These are phyloP conservation scores for Rhodeus uyekii DNA, from an alignment of 2,797 vertebrate species.

Conservation along the genomic window DNA sequence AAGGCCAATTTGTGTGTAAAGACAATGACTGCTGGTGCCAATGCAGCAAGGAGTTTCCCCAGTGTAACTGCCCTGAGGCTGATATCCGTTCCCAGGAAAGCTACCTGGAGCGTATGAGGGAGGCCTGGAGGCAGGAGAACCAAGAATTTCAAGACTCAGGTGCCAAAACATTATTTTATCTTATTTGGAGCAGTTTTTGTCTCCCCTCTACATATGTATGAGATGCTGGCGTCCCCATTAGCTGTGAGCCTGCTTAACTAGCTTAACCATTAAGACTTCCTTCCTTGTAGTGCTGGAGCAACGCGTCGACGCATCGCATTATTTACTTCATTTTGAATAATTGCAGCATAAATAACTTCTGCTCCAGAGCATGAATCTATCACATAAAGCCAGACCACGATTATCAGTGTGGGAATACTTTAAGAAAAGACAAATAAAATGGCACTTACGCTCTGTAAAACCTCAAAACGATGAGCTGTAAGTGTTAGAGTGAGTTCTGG, in stretches of 20 bases:
- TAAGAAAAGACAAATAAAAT: too few species aligned
- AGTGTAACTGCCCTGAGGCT: constrained; percentile 92
- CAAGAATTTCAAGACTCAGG: constrained; percentile 93
- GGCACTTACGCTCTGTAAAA: too few species aligned
- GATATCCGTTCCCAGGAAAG: constrained; percentile 90
- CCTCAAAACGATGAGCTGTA: too few species aligned
- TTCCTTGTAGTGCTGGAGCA: too few species aligned
- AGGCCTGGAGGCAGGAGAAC: constrained; percentile 84
- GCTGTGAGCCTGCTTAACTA: not conserved
- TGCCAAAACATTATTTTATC: constrained; percentile 60
- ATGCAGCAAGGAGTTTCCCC: constrained; percentile 83
- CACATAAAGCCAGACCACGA: too few species aligned
- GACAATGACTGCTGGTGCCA: constrained; percentile 94
- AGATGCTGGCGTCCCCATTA: not conserved
- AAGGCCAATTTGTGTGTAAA: constrained; percentile 91
- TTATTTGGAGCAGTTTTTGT: not conserved
- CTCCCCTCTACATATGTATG: not conserved
- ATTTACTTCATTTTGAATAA: too few species aligned
- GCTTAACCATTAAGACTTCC: not conserved
- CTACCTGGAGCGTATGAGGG: constrained; percentile 82
- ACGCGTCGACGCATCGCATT: too few species aligned
- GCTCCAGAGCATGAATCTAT: too few species aligned
- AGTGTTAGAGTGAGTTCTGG: too few species aligned
- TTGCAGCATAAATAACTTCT: too few species aligned
- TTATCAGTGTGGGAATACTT: too few species aligned